Percentiles rank a stretch among this genome's conserved stretches.
These are phyloP conservation scores for Proisotoma minuta DNA, from an alignment of 2,888 invertebrate species.

Conservation along the genomic window DNA sequence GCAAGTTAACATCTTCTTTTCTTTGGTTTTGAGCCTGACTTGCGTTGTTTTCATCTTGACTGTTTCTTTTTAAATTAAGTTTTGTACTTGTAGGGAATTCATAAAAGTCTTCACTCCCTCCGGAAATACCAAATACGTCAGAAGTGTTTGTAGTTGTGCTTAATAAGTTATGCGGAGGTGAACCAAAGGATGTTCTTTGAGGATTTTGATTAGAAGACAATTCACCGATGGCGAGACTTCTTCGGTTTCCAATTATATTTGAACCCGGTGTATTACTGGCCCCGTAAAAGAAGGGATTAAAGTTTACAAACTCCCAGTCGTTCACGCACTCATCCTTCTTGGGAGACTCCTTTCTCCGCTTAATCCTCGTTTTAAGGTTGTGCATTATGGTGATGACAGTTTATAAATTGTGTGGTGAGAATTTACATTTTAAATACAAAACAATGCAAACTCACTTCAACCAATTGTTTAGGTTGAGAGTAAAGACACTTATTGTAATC, in stretches of 20 bases:
- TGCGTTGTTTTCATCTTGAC: not conserved
- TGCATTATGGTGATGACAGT: too few relatives aligned
- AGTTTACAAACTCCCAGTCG: slow-evolving; percentile 52
- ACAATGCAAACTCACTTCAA: too few relatives aligned
- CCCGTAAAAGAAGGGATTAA: slow-evolving; percentile 49
- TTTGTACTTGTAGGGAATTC: slow-evolving; percentile 47
- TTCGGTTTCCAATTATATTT: not conserved
- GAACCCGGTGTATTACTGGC: too few relatives aligned
- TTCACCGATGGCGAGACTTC: not conserved
- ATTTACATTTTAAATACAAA: too few relatives aligned
- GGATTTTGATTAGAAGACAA: too few relatives aligned
- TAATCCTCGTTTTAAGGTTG: slow-evolving; percentile 51
- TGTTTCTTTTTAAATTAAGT: slow-evolving; percentile 20
- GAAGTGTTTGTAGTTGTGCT: not conserved
- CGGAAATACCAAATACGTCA: slow-evolving; percentile 13
- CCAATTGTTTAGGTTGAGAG: too few relatives aligned
- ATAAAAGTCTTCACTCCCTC: slow-evolving; percentile 42
- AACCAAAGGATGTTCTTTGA: not conserved
- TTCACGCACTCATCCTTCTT: slow-evolving; percentile 48
- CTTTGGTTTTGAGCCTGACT: not conserved
- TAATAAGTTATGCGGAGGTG: not conserved
- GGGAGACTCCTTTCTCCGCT: slow-evolving; percentile 48
- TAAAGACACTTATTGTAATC: too few relatives aligned
- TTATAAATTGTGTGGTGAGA: slow-evolving; percentile 49
- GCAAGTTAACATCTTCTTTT: not conserved